Base-by-base conservation (phyloP, 2,888 invertebrate species). In the Prosapia bicincta region DNA sequence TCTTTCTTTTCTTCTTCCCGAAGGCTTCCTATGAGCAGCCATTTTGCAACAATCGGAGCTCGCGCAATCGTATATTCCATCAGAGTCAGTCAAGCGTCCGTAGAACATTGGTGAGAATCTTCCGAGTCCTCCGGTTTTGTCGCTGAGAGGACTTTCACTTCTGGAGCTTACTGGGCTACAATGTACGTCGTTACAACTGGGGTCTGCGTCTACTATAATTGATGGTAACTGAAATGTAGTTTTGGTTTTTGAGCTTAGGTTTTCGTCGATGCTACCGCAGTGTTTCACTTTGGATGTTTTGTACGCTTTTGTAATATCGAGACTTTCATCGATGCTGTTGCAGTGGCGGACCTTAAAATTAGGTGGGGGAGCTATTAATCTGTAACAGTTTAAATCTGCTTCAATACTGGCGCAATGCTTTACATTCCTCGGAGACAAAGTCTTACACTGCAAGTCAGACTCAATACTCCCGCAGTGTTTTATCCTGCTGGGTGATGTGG, bases 11-110 rank as follows among this genome's bases (percentile, higher is more conserved):
- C 90, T 88, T 74, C 90, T 88, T 10, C 89, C 88, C 1, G 88
- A 85, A 24, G 82, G 54, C 79, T 81, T 71, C 80, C 81, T 43
- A 84, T 81, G 81, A 85, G 86, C 79, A 85, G 86, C 79, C 87
- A 87, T 81, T 87, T 89, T 83, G 77, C 88, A 86, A 79, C 89
- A 89, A 83, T 93, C 93, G 6, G 92, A 92, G 83, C 92, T 93
- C 3, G 93, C 92, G 82, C 92, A 93, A 84, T 94, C 93, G 83
- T 93, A 93, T 25, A 93, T 85, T 2, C 93, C 93, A 83, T 93
- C 93, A 0, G 93, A 93, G 84, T 93, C 93, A 15, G 93, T 93
- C 82, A 92, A 83, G 78, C 89, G 88, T 32, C 92, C 90, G 83
- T 91, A 92, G 84, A 92, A 92, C 82, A 91, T 90, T 0, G 92